phyloP scores from a whole-genome alignment of 2,113 vertebrate genomes.

The Pandion haliaetus region DNA sequence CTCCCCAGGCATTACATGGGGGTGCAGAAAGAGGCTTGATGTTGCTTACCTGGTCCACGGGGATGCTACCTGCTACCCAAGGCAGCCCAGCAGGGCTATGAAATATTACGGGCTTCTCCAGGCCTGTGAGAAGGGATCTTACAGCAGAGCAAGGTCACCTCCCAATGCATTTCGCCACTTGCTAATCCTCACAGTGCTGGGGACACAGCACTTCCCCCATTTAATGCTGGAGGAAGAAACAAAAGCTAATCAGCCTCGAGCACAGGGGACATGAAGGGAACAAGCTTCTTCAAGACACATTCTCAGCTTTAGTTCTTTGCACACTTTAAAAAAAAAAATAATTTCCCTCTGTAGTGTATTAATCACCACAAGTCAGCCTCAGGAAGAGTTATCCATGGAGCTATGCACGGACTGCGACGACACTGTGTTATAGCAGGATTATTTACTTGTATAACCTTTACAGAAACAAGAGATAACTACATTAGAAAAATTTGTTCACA shows the following conservation, averaged over 20 bases:
- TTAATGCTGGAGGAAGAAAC: not conserved
- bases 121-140: not conserved
- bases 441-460: constrained; percentile 37
- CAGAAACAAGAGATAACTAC: not conserved
- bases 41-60: not conserved
- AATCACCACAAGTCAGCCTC: constrained; percentile 22
- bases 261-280: not conserved
- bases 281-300: not conserved
- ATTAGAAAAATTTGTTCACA: not conserved
- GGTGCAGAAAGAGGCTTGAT: not conserved
- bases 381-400: not conserved
- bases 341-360: not conserved
- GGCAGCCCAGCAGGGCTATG: not conserved
- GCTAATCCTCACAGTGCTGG: not conserved
- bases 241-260: not conserved
- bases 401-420: not conserved
- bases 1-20: too few relatives aligned
- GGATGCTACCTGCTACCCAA: not conserved
- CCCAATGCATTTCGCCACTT: not conserved
- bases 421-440: not conserved
- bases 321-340: not conserved
- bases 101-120: too few relatives aligned
- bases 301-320: not conserved
- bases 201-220: not conserved
- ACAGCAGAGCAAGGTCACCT: not conserved